A percentile compares a stretch with the other conserved stretches of the same genome.
These are phyloP conservation scores for Salvelinus alpinus DNA, from an alignment of 2,113 vertebrate species.

Conservation along the genomic window DNA sequence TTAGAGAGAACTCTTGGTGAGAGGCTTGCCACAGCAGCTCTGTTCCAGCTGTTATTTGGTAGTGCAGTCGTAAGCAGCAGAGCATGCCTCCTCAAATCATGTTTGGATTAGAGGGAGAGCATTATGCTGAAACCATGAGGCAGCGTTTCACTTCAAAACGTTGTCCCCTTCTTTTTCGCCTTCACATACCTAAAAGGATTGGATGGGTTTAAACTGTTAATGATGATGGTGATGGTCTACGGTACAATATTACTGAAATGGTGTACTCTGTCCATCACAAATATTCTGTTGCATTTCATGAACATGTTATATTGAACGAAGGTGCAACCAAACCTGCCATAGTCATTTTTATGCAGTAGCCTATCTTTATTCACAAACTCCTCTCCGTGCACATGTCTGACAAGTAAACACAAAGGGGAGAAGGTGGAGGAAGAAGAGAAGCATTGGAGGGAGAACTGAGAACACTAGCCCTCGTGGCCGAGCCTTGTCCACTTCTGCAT, in stretches of 20 bases:
- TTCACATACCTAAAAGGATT: background rate
- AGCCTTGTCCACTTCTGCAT: conserved; percentile 62
- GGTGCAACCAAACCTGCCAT: background rate
- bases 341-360: background rate
- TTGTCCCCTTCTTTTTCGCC: background rate
- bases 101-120: too few species aligned
- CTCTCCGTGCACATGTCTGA: too few species aligned
- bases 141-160: background rate
- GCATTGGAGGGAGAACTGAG: conserved; percentile 51
- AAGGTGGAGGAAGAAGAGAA: conserved; percentile 21
- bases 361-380: too few species aligned
- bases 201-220: background rate
- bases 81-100: too few species aligned
- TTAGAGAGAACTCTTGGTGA: background rate
- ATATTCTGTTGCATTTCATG: background rate
- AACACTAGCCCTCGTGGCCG: conserved; percentile 17
- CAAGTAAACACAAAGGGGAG: background rate
- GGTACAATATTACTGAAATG: background rate
- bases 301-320: background rate
- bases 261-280: background rate
- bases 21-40: background rate
- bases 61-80: background rate
- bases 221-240: background rate
- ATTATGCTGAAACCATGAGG: too few species aligned
- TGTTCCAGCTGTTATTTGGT: background rate